Evolutionary conservation across 2,113 vertebrate genomes (phyloP).

Genomic region (Toxotes chatareus): DNA sequence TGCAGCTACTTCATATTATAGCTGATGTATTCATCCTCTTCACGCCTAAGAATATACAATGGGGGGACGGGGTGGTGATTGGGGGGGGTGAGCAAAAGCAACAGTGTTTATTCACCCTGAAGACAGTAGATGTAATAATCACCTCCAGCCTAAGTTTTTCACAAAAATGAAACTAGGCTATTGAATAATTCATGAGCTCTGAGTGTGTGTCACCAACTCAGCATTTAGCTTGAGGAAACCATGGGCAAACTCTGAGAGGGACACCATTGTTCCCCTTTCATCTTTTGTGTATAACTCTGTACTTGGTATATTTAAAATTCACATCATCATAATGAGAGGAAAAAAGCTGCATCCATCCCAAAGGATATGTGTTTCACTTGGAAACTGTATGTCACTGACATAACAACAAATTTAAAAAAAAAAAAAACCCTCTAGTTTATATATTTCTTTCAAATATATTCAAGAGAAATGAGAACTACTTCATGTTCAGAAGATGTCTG

Average conservation of each 20-base stretch:
- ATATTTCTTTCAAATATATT: not conserved
- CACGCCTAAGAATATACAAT: conserved; percentile 56
- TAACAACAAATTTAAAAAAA: conserved; percentile 5
- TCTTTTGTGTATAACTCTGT: conserved; percentile 53
- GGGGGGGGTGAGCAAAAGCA: conserved; percentile 42
- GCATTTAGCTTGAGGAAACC: conserved; percentile 77
- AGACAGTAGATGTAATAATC: conserved; percentile 81
- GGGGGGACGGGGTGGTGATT: conserved; percentile 9
- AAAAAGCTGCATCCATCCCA: conserved; percentile 6
- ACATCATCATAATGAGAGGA: conserved; percentile 50
- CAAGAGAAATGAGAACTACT: not conserved
- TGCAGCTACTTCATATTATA: conserved; percentile 61
- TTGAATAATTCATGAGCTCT: conserved; percentile 76
- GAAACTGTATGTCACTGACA: conserved; percentile 10
- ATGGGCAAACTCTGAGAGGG: conserved; percentile 59
- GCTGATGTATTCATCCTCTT: conserved; percentile 67
- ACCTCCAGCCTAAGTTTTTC: conserved; percentile 66
- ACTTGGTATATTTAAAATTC: conserved; percentile 61
- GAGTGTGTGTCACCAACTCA: conserved; percentile 75
- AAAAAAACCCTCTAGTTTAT: not conserved
- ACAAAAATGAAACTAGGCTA: conserved; percentile 74
- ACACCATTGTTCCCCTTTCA: conserved; percentile 70
- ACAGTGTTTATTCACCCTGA: conserved; percentile 75
- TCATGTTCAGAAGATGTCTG: not conserved
- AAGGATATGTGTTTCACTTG: conserved; percentile 28